Evolutionary conservation across 2,113 vertebrate species (phyloP), one percentile per base, ranked within the genome.

Genomic region (Natator depressus): DNA sequence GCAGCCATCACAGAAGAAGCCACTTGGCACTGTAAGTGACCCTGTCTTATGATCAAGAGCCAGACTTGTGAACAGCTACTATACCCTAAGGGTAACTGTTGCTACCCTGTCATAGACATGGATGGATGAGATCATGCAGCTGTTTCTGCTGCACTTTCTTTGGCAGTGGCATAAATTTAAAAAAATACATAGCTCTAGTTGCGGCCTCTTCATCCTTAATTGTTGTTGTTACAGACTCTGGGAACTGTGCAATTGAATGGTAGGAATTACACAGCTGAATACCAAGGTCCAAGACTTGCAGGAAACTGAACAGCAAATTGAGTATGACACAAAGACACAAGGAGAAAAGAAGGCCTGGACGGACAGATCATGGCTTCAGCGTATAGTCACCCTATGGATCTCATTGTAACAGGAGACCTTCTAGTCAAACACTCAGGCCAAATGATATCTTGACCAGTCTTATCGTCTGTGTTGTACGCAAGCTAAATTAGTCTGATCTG

Each of bases 21-120:
- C 62, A 82, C 10, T 85, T 91, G 88, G 90, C 80, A 87, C 75
- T 80, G 80, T 38, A 87, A 65, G 51, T 85, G 85, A 87, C 94
- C 47, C 65, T 89, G 51, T 80, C 72, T 91, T 76, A 85, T 91
- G 55, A 93, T 75, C 51, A 1, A 1, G 62, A 96, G 80, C 50
- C 27, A 84, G 80, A 89, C 75, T 75, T 42, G 79, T 14, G 51
- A 93, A 27, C 82, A 76, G 12, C 47, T 75, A 10, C 31, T 84
- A 38, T 65, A 62, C 83, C 51, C 87, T 89, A 78, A 90, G 85
- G 72, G 78, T 91, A 62, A 25, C 8, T 47, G 2, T 19, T 92
- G 50, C 47, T 93, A 24, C 93, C 76, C 76, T 94, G n/a, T 87
- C 90, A 82, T 5, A 91, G 54, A 51, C n/a, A 59, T 4, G 80